A percentile compares a stretch with the other conserved stretches of the same genome.
These are phyloP conservation scores for Morpho helenor DNA, from an alignment of 2,888 invertebrate species.

Conservation along the genomic window DNA sequence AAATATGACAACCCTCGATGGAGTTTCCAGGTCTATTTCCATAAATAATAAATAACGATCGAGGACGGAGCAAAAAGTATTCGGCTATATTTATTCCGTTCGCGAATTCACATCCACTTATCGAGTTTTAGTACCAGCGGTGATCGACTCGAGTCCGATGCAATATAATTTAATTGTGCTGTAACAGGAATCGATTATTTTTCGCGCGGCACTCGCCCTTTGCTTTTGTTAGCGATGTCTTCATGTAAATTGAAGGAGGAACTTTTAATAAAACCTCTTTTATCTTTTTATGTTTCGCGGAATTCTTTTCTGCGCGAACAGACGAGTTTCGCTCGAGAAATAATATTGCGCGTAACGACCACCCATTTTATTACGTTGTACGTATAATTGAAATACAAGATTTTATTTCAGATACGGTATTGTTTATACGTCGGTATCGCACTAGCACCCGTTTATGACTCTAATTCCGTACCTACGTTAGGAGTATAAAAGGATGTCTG, in stretches of 20 bases:
- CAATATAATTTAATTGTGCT: constrained; percentile 31
- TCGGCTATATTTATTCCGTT: constrained; percentile 68
- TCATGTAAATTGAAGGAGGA: constrained; percentile 21
- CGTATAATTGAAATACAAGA: no score
- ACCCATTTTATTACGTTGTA: not conserved
- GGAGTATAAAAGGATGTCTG: no score
- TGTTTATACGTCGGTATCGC: no score
- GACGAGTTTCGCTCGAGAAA: not conserved
- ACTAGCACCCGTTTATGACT: no score
- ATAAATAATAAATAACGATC: constrained; percentile 77
- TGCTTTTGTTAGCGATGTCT: constrained; percentile 21
- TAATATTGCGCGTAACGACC: not conserved
- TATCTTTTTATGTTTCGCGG: constrained; percentile 8
- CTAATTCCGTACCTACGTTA: no score
- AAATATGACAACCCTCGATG: constrained; percentile 71
- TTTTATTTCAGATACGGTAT: no score
- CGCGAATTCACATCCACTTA: constrained; percentile 70
- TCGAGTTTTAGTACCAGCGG: constrained; percentile 43
- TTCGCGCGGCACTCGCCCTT: constrained; percentile 15
- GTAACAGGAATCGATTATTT: constrained; percentile 37
- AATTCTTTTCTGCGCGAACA: not conserved
- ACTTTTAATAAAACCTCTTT: constrained; percentile 20
- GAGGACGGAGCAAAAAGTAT: constrained; percentile 66
- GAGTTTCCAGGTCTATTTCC: constrained; percentile 74
- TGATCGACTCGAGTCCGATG: constrained; percentile 16